These are phyloP conservation scores for Sylvietta virens DNA, from an alignment of 2,113 vertebrate species.

Conservation along the genomic window DNA sequence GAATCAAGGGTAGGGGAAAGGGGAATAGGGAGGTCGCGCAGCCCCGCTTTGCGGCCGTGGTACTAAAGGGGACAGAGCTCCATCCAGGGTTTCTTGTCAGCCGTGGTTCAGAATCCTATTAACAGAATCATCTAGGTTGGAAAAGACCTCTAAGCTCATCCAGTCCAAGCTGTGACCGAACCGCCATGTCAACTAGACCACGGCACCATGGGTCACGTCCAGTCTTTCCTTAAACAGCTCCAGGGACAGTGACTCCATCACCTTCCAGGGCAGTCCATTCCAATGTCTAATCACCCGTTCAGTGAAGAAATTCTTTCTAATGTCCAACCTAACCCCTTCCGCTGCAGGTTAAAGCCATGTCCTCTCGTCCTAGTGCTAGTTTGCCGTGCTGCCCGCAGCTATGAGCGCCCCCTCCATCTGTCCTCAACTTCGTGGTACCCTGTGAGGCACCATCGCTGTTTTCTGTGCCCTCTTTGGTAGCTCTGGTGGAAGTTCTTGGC, in stretches of 20 bases:
- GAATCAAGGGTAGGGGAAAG: too few relatives aligned
- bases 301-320: background rate
- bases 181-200: background rate
- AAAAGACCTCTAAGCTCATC: background rate
- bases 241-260: background rate
- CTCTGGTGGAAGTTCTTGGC: background rate
- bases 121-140: background rate
- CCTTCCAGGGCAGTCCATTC: background rate
- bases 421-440: rapidly evolving
- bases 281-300: background rate
- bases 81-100: background rate
- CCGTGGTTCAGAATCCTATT: background rate
- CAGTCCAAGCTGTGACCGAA: background rate
- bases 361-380: rapidly evolving
- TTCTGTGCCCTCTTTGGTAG: background rate
- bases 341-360: too few relatives aligned
- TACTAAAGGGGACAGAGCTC: too few relatives aligned
- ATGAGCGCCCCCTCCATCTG: background rate
- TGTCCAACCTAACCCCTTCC: too few relatives aligned
- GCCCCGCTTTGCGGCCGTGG: too few relatives aligned
- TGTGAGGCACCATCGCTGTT: rapidly evolving
- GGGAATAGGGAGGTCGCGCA: rapidly evolving
- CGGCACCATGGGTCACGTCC: background rate
- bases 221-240: background rate
- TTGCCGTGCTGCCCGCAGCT: background rate